Conservation (phyloP, 2,888 invertebrate species). For the Diaperis boleti region DNA sequence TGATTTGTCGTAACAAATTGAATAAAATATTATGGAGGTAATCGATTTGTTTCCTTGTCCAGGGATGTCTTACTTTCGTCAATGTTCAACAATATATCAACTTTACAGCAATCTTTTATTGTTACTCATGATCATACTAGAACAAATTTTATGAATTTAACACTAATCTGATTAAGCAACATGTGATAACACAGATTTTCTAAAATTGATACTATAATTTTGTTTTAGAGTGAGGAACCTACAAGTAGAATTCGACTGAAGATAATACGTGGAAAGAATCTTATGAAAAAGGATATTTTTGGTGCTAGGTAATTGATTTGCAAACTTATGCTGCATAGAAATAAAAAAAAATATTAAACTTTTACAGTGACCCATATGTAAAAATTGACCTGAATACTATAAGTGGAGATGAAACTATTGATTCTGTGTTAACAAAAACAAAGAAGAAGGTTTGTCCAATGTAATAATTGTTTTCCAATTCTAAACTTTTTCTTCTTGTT, state of each 20-base stretch:
- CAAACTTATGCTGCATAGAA: background rate
- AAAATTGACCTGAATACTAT: constrained; percentile 89
- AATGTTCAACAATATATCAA: too few species aligned
- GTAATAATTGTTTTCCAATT: constrained; percentile 6
- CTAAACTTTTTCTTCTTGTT: constrained; percentile 61
- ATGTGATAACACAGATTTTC: too few species aligned
- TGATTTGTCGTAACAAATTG: constrained; percentile 16
- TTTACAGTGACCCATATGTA: constrained; percentile 95
- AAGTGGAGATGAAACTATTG: constrained; percentile 88
- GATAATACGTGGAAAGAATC: constrained; percentile 87
- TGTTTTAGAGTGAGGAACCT: constrained; percentile 78
- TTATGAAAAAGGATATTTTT: constrained; percentile 99
- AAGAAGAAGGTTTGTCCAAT: constrained; percentile 85
- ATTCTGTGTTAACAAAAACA: constrained; percentile 94
- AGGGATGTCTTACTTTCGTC: too few species aligned
- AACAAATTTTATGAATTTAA: too few species aligned
- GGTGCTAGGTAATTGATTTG: constrained; percentile 85
- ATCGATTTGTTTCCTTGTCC: too few species aligned
- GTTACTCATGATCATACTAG: too few species aligned
- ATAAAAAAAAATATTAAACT: background rate
- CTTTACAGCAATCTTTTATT: too few species aligned
- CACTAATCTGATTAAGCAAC: too few species aligned
- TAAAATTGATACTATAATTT: too few species aligned
- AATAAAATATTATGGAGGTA: constrained; percentile 13
- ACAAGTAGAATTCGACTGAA: constrained; percentile 86